A percentile compares a stretch with the other conserved stretches of the same genome.
Evolutionary conservation across 37 sponge, comb jelly and placozoan species (phyloP).

Genomic region (Geodia barretti): DNA sequence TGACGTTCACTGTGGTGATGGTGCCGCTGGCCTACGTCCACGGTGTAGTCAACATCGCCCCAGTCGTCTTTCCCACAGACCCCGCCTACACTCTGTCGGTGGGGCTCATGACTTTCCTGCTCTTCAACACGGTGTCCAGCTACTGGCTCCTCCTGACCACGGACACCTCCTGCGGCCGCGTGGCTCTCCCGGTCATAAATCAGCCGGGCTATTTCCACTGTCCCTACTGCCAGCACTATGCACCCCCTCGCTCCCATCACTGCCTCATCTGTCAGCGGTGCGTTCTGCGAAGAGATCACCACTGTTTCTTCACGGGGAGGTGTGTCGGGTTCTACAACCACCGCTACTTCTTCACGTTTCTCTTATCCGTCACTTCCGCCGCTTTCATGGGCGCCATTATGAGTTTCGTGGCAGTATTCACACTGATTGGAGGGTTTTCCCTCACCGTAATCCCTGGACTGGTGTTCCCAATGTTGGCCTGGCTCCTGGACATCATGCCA

Average conservation of each 20-base stretch:
- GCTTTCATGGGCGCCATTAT: constrained; percentile 46
- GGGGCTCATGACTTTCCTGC: constrained; percentile 44
- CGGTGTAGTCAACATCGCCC: constrained; percentile 54
- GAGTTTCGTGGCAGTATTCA: constrained; percentile 34
- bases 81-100: constrained; percentile 14
- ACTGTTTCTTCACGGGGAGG: constrained; percentile 79
- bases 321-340: constrained; percentile 89
- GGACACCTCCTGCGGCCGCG: constrained; percentile 48
- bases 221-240: constrained; percentile 61
- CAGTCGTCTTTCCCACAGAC: constrained; percentile 42
- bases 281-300: constrained; percentile 83
- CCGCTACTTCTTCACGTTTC: constrained; percentile 74
- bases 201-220: constrained; percentile 80
- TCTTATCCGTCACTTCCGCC: constrained; percentile 53
- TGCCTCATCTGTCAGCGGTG: constrained; percentile 74
- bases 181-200: constrained; percentile 45
- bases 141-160: constrained; percentile 28
- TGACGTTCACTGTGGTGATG: constrained; percentile 56
- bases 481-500: constrained; percentile 48
- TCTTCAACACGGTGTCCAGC: constrained; percentile 34
- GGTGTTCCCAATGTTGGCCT: constrained; percentile 74
- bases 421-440: constrained; percentile 38
- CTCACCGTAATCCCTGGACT: constrained; percentile 35
- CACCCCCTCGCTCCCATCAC: constrained; percentile 78
- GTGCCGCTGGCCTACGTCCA: constrained; percentile 64